A percentile compares a stretch with the other conserved stretches of the same genome.
Evolutionary conservation across 2,113 vertebrate species (phyloP).

Genomic region (Pelusios castaneus): DNA sequence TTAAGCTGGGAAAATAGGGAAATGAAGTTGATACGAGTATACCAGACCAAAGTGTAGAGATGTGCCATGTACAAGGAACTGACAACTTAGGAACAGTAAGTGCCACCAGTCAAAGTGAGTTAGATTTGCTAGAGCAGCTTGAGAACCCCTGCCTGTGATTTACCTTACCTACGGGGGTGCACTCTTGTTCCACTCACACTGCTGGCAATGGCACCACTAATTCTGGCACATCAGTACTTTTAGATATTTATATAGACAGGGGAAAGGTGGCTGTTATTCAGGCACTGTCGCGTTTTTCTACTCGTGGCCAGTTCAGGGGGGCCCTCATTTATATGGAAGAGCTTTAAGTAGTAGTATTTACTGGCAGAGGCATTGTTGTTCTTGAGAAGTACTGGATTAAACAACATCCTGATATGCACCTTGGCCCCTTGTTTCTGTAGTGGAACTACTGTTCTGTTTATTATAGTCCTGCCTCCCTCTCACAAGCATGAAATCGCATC

Average conservation of each 20-base stretch:
- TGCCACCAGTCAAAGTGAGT: neutral
- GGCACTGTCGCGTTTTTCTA: neutral
- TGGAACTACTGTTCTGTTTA: neutral
- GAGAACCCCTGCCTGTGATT: neutral
- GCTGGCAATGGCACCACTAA: neutral
- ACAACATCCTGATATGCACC: neutral
- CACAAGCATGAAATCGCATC: neutral
- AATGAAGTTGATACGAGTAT: neutral
- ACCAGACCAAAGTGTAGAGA: neutral
- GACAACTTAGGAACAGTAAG: neutral
- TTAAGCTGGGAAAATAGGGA: conserved; percentile 25
- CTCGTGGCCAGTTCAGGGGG: neutral
- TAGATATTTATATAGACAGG: neutral
- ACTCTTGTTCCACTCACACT: neutral
- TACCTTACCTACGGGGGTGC: neutral
- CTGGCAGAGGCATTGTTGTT: neutral
- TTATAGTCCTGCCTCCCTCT: neutral
- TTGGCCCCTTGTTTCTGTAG: neutral
- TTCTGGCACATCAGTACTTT: neutral
- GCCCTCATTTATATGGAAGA: neutral
- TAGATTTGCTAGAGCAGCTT: neutral
- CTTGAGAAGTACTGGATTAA: neutral
- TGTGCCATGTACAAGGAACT: neutral
- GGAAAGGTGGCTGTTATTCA: rapidly evolving
- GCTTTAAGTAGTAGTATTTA: rapidly evolving